Conservation (phyloP, 1,140 invertebrate species). For the Diabrotica virgifera region DNA sequence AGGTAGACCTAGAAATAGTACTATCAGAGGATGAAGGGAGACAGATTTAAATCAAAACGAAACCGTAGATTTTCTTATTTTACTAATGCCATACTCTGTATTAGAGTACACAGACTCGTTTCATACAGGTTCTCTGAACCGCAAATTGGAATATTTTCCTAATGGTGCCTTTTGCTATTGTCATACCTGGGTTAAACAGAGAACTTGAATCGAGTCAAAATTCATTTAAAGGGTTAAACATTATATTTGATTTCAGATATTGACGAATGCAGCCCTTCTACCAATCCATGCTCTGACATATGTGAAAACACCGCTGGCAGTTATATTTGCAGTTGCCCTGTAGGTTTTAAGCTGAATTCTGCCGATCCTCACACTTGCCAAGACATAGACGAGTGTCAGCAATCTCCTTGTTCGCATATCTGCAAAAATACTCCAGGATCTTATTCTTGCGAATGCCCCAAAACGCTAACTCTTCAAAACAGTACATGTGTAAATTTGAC, state of each 20-base stretch:
- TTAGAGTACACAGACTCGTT: no score
- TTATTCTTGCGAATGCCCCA: conserved; percentile 48
- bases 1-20: no score
- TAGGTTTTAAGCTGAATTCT: conserved; percentile 22
- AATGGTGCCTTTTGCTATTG: no score
- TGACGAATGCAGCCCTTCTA: conserved; percentile 58
- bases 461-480: conserved; percentile 52
- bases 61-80: no score
- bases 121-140: no score
- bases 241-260: conserved; percentile 51
- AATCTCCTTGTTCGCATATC: conserved; percentile 38
- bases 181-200: no score
- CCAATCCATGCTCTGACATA: conserved; percentile 50
- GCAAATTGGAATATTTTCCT: no score
- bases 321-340: conserved; percentile 47
- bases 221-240: conserved; percentile 3
- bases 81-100: no score
- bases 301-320: conserved; percentile 51
- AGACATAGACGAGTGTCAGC: conserved; percentile 28
- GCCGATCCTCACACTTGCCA: conserved; percentile 17
- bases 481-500: conserved; percentile 35
- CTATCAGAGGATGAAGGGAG: no score
- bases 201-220: no score
- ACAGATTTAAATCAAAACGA: no score
- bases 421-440: conserved; percentile 39